A percentile compares a stretch with the other conserved stretches of the same genome.
These are phyloP conservation scores for Rhadina sibilatrix DNA, from an alignment of 2,113 vertebrate species.

Conservation along the genomic window DNA sequence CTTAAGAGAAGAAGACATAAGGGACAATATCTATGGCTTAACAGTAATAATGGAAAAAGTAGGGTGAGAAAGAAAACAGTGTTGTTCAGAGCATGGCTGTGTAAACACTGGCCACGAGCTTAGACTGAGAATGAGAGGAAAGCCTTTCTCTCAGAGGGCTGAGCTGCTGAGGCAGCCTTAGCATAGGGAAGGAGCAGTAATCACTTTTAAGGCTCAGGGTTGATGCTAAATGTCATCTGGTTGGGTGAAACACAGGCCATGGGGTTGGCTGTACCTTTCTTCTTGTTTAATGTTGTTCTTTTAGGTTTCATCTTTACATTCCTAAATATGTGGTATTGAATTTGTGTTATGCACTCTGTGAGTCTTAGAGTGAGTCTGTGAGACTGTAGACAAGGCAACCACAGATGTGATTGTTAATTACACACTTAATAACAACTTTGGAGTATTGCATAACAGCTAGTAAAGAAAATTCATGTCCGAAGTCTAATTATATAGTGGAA, in stretches of 20 bases:
- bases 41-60: not conserved
- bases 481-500: not conserved
- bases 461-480: not conserved
- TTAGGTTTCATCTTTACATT: not conserved
- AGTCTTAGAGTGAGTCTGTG: not conserved
- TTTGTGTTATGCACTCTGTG: not conserved
- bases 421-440: not conserved
- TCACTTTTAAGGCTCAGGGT: not conserved
- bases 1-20: not conserved
- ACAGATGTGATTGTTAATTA: not conserved
- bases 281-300: not conserved
- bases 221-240: not conserved
- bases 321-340: accelerated
- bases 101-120: not conserved
- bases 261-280: not conserved
- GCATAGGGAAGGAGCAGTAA: accelerated
- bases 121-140: not conserved
- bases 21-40: not conserved
- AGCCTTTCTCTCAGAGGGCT: not conserved
- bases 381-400: not conserved
- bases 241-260: not conserved
- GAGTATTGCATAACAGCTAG: not conserved
- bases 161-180: not conserved
- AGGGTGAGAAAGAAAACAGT: not conserved
- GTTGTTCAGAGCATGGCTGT: not conserved